Conservation (phyloP, 2,888 invertebrate species). For the Pterobdella sp. region DNA sequence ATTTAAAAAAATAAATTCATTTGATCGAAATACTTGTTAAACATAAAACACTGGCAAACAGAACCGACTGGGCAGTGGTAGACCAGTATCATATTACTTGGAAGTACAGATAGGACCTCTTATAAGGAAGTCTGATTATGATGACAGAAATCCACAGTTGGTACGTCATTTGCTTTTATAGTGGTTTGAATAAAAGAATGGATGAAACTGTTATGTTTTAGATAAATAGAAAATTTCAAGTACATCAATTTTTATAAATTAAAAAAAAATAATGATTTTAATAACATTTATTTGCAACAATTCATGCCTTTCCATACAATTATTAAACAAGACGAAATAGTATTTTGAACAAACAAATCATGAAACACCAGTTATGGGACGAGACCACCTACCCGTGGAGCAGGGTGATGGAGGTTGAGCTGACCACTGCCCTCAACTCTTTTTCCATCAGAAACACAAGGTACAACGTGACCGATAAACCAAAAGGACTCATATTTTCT, state of each 20-base stretch:
- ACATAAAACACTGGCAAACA: neutral
- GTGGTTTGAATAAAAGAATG: too few relatives aligned
- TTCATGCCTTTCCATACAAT: too few relatives aligned
- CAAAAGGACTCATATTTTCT: conserved; percentile 34
- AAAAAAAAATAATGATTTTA: too few relatives aligned
- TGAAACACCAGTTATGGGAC: conserved; percentile 33
- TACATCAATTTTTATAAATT: too few relatives aligned
- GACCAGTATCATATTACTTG: conserved; percentile 34
- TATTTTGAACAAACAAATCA: neutral
- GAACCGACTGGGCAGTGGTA: conserved; percentile 26
- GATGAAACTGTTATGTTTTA: too few relatives aligned
- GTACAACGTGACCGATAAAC: conserved; percentile 38
- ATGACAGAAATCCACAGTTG: conserved; percentile 36
- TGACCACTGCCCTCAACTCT: conserved; percentile 36
- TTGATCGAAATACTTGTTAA: too few relatives aligned
- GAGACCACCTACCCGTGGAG: conserved; percentile 36
- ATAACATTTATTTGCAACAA: too few relatives aligned
- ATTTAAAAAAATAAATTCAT: too few relatives aligned
- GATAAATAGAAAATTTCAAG: too few relatives aligned
- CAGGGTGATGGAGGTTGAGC: conserved; percentile 32
- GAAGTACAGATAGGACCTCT: conserved; percentile 34
- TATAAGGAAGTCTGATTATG: conserved; percentile 21
- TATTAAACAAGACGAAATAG: too few relatives aligned
- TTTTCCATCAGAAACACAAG: conserved; percentile 33
- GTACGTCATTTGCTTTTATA: conserved; percentile 27